These are phyloP conservation scores for Coptodon rendalli DNA, from an alignment of 2,113 vertebrate genomes.

Conservation along the genomic window DNA sequence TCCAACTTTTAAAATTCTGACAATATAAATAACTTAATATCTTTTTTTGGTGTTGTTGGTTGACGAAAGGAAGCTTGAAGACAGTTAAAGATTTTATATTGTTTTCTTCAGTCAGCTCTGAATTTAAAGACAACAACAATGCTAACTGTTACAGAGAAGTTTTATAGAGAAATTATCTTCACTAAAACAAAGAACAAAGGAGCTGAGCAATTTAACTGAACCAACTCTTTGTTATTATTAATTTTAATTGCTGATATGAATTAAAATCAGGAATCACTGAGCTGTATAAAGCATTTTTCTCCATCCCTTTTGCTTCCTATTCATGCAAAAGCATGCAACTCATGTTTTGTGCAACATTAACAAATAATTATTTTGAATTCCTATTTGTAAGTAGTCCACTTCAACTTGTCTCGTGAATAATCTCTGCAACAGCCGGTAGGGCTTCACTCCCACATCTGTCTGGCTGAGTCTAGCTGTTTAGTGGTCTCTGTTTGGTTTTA, in stretches of 20 bases:
- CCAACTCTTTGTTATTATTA: neutral
- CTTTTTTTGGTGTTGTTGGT: neutral
- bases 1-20: neutral
- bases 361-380: neutral
- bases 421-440: conserved; percentile 18
- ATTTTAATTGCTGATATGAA: neutral
- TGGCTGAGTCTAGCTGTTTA: conserved; percentile 2
- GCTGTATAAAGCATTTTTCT: neutral
- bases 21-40: neutral
- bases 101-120: neutral
- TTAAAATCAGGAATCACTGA: neutral
- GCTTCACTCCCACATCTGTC: conserved; percentile 46
- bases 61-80: neutral
- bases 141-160: neutral
- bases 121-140: neutral
- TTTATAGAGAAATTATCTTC: neutral
- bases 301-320: neutral
- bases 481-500: conserved; percentile 21
- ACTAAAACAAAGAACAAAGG: neutral
- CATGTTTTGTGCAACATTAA: neutral
- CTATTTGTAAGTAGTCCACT: neutral
- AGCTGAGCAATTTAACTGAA: neutral
- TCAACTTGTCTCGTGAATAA: neutral
- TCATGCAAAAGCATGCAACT: neutral
- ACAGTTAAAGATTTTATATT: neutral